Base-by-base conservation (phyloP, 2,113 vertebrate species). In the Leiothrix lutea region DNA sequence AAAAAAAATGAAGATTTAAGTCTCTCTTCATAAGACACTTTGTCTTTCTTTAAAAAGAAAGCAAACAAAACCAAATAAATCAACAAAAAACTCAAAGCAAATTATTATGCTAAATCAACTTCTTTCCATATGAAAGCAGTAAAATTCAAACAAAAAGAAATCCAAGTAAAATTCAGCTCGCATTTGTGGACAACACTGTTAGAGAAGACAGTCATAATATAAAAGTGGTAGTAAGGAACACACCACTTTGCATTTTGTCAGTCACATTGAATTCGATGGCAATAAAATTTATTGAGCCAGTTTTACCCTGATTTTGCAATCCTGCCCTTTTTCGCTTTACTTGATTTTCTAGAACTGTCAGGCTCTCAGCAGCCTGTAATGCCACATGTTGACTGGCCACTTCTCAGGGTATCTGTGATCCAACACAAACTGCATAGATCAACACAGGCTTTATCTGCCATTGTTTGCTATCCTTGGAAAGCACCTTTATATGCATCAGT, bases 391-490 rank as follows among this genome's bases (percentile, higher is more conserved):
- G 25, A 31, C 31, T 6, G 6, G n/a, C 11, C 35, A 81, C 25
- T 83, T 26, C 67, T 92, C 47, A 28, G 26, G 11, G 26, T 31
- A 86, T 53, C 67, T 50, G 28, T 6, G 20, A 47, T 66, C 29
- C 56, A 87, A 88, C 38, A 35, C 1, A 12, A 35, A 83, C 29
- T 51, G 24, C 69, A 42, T 1, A 78, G 17, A 73, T 57, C 53
- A 94, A 11, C 19, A 31, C 16, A 24, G 79, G 60, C 65, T 80
- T 71, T 56, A 84, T 60, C 26, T 74, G 33, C 51, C 64, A 73
- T 47, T 84, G 38, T 80, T 77, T 83, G n/a, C 35, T 64, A 29
- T 56, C 72, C 80, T 79, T 87, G 57, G 60, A 94, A 92, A 79
- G 78, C 36, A 87, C 45, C 57, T 91, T 73, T 60, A 48, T 12